These are phyloP conservation scores for Anisognathus igniventris DNA, from an alignment of 2,797 vertebrate genomes.

Conservation along the genomic window DNA sequence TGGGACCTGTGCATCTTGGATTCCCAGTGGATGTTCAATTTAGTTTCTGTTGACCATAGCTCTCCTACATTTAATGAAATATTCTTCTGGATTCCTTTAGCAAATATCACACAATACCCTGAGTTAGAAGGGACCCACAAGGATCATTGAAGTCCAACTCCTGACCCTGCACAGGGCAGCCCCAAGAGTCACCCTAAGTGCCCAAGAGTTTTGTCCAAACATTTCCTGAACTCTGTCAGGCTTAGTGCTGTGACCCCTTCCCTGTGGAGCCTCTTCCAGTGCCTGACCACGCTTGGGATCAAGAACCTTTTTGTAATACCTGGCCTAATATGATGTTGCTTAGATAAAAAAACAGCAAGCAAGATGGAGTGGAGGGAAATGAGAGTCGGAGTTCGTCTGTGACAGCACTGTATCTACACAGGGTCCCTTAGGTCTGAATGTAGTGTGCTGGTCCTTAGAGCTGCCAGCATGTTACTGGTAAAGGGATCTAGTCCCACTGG, in stretches of 20 bases:
- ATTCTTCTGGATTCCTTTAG: not conserved
- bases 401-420: not conserved
- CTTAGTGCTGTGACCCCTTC: not conserved
- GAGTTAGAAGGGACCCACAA: not conserved
- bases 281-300: fast-evolving
- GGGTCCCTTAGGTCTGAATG: not conserved
- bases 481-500: not conserved
- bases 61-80: not conserved
- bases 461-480: not conserved
- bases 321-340: not conserved
- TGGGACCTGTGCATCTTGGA: not conserved
- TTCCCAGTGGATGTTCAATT: not conserved
- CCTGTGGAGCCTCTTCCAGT: not conserved
- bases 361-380: not conserved
- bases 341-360: not conserved
- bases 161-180: not conserved
- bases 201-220: not conserved
- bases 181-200: fast-evolving
- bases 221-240: not conserved
- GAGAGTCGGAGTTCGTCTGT: not conserved
- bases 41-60: not conserved
- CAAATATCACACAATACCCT: not conserved
- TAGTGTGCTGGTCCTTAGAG: not conserved
- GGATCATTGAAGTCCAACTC: fast-evolving
- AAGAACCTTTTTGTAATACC: not conserved